Evolutionary conservation across 2,797 vertebrate species (phyloP).

Genomic region (Parotocinclus haroldoi): DNA sequence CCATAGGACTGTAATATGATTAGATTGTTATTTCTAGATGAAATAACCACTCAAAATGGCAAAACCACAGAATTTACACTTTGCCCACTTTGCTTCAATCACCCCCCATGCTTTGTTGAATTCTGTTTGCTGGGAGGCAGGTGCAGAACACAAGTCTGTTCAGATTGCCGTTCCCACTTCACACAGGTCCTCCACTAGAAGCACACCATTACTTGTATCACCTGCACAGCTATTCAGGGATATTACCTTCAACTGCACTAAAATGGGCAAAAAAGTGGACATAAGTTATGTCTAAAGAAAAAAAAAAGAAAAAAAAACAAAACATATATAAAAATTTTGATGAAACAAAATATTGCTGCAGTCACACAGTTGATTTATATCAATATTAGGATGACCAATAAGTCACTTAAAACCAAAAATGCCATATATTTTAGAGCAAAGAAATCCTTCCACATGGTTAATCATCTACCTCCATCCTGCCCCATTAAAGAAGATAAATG

Average conservation of each 20-base stretch:
- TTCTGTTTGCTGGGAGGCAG: conserved; percentile 1
- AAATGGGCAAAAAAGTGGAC: conserved; percentile 1
- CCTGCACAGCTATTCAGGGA: background rate
- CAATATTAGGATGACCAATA: conserved; percentile 40
- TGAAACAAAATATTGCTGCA: no score
- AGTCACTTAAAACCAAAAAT: conserved; percentile 38
- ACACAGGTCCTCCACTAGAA: background rate
- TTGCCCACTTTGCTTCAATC: conserved; percentile 3
- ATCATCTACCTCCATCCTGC: conserved; percentile 51
- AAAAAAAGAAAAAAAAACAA: no score
- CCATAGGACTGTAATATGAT: no score
- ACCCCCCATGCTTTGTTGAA: conserved; percentile 18
- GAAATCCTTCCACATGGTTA: conserved; percentile 49
- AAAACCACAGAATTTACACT: conserved; percentile 14
- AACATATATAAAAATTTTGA: no score
- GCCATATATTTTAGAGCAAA: conserved; percentile 42
- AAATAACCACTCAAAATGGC: no score
- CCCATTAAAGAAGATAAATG: conserved; percentile 55
- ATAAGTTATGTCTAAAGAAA: background rate
- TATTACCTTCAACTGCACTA: conserved; percentile 21
- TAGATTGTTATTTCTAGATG: no score
- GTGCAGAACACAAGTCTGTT: background rate
- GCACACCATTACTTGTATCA: conserved; percentile 11
- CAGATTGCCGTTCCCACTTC: conserved; percentile 1
- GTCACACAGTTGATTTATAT: conserved; percentile 41